Evolutionary conservation across 2,888 invertebrate species (phyloP), one percentile per base, ranked within the genome.

Genomic region (Aphodius granarius): DNA sequence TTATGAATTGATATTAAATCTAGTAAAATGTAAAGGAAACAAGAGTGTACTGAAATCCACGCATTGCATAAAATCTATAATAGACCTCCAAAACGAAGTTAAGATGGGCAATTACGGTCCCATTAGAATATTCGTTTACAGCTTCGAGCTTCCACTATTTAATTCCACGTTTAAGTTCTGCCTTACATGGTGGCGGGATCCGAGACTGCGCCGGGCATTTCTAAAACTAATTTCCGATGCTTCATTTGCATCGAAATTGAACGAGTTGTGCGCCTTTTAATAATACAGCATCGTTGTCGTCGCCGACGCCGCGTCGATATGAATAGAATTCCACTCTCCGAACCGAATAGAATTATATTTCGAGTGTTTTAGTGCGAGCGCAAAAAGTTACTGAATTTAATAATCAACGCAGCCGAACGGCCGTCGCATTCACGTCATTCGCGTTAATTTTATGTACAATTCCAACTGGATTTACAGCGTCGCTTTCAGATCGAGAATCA

Each of bases 221-320:
- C 68, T 68, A 18, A 62, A 74, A 43, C 62, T 62, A 16, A 71
- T 65, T 75, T 75, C 63, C 62, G 65, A 15, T 63, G 23, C 66
- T 43, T 62, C 75, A 66, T 66, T 75, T 75, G 66, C 66, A 62
- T 16, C 22, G 62, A 75, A 62, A 66, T 66, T 43, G 66, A 43
- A 75, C 63, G 64, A 71, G 63, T 64, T 72, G 72, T 72, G n/a
- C 68, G 68, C 22, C 22, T 68, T 43, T 43, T 43, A 43, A 43
- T 43, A 43, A 43, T 43, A 43, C 43, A 43, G 43, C 43, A 43
- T 43, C 43, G 43, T 43, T 43, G 1, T 43, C 43, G 43, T 43
- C 43, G 43, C 13, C 43, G 43, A 9, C 43, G 43, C 43, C 43
- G 43, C 43, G 43, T 43, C 43, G 43, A 43, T 43, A 43, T 43